Base-by-base conservation (phyloP, 2,888 invertebrate species). In the Troides aeacus region DNA sequence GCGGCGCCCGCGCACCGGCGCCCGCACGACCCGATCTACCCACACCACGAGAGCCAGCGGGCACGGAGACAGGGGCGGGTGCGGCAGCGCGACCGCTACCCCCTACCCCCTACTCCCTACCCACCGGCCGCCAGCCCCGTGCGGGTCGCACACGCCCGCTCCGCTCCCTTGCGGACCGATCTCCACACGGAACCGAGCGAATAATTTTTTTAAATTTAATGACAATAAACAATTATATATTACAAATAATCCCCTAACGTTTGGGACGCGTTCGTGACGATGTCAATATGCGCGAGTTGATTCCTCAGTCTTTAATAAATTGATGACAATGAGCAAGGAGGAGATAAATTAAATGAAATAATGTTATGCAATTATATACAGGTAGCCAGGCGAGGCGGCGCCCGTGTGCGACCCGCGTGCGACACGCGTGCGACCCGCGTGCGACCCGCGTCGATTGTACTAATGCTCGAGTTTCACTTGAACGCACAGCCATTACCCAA, bases 241-340 rank as follows among this genome's bases (percentile, higher is more conserved):
- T 87, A 87, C 88, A 86, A 85, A 81, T 82, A 75, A 68, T 84
- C 84, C 88, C 87, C 87, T 81, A 84, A 84, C 81, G 80, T 74
- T 79, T 80, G 88, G 87, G 87, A 86, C 89, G 87, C 88, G 85
- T 88, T 85, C 88, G 90, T 89, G 90, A 86, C 90, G 85, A 91
- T 90, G 91, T 89, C 89, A 85, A 86, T 88, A 88, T 89, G 90
- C 91, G 90, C 89, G 85, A 88, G 88, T 91, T 91, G 92, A 91
- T 92, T 90, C 87, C 91, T 92, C 92, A 92, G 92, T 92, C 92
- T 92, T 90, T 92, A 90, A 90, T 90, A 88, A 89, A 90, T 92
- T 92, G 92, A 92, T 92, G 92, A 87, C 90, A 88, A 91, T 91
- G 92, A 91, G 90, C 89, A 89, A 90, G 90, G 90, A 89, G 86